These are phyloP conservation scores for Hyla sarda DNA, from an alignment of 2,113 vertebrate species.

Conservation along the genomic window DNA sequence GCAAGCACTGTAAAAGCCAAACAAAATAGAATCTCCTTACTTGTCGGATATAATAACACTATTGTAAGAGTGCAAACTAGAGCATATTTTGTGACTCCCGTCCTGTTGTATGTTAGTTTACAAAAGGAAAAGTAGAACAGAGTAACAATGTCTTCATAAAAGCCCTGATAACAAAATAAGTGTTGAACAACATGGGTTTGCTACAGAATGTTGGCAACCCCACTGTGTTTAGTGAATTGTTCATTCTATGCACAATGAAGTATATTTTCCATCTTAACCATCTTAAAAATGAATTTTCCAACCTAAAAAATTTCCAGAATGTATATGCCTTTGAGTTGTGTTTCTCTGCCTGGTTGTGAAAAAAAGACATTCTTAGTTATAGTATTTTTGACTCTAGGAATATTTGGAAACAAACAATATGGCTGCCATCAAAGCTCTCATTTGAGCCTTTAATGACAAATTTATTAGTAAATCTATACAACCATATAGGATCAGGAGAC, in stretches of 20 bases:
- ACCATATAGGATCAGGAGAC: background rate
- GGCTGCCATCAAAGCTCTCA: background rate
- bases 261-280: too few relatives aligned
- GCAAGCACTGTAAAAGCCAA: background rate
- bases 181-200: background rate
- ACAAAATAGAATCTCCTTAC: background rate
- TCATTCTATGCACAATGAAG: too few relatives aligned
- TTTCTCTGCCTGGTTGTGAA: background rate
- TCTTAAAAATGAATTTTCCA: too few relatives aligned
- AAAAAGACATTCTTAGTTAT: background rate
- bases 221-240: too few relatives aligned
- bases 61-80: background rate
- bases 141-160: background rate
- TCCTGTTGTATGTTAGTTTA: background rate
- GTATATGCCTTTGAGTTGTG: background rate
- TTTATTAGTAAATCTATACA: background rate
- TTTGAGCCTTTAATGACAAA: background rate
- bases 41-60: background rate
- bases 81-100: background rate
- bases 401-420: background rate
- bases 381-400: background rate
- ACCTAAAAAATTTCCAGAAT: too few relatives aligned
- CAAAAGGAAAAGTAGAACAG: background rate
- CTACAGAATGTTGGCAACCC: background rate
- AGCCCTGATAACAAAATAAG: background rate